Conservation (phyloP, 2,888 invertebrate species). For the Trissolcus japonicus region DNA sequence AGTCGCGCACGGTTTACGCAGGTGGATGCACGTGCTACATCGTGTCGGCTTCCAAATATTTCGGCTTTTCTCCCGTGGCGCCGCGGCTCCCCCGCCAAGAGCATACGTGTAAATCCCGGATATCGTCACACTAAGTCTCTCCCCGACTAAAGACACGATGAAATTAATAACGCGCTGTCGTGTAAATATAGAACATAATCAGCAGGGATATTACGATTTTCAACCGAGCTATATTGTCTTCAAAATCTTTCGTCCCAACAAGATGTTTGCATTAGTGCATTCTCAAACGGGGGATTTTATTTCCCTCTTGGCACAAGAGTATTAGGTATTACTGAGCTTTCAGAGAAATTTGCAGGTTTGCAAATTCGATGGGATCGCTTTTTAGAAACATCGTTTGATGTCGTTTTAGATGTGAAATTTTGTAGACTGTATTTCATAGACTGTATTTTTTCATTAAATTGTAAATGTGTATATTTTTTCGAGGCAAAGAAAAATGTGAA, state of each 20-base stretch:
- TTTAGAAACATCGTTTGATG: too few relatives aligned
- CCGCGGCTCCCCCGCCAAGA: conserved; percentile 3
- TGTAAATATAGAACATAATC: conserved; percentile 70
- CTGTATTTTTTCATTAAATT: too few relatives aligned
- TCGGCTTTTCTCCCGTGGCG: conserved; percentile 36
- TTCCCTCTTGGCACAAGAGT: too few relatives aligned
- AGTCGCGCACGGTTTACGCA: conserved; percentile 62
- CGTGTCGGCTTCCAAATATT: conserved; percentile 50
- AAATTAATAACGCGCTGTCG: conserved; percentile 71
- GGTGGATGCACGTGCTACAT: conserved; percentile 60
- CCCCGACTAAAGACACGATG: conserved; percentile 59
- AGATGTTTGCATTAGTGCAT: conserved; percentile 14
- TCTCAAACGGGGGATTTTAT: too few relatives aligned
- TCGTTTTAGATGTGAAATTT: too few relatives aligned
- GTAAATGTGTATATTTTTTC: too few relatives aligned
- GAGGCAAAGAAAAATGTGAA: too few relatives aligned
- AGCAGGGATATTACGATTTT: conserved; percentile 70
- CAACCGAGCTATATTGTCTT: conserved; percentile 54
- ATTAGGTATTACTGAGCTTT: too few relatives aligned
- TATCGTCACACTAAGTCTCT: conserved; percentile 68
- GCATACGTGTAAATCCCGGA: conserved; percentile 41
- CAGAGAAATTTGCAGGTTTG: too few relatives aligned
- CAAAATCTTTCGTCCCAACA: conserved; percentile 21
- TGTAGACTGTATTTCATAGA: too few relatives aligned
- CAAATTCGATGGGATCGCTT: too few relatives aligned